A percentile compares a stretch with the other conserved stretches of the same genome.
phyloP scores from a whole-genome alignment of 2,113 vertebrate species.

The Corythornis cristatus region DNA sequence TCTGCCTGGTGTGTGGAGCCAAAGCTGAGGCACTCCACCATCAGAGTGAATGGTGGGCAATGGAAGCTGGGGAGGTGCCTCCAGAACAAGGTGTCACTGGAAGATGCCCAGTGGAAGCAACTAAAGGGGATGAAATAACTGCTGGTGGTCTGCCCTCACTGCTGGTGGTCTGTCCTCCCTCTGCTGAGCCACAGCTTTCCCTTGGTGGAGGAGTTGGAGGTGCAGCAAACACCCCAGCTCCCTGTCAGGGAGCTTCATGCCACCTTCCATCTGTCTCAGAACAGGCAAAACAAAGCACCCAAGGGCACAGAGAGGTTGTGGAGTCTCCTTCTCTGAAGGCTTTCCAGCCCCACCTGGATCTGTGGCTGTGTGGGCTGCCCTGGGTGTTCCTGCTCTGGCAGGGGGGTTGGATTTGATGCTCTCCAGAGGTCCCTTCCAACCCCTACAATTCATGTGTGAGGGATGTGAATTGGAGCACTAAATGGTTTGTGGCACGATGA shows the following conservation, averaged over 20 bases:
- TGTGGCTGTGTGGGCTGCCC: too few relatives aligned
- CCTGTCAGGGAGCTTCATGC: not conserved
- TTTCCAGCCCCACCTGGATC: too few relatives aligned
- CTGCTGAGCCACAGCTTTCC: not conserved
- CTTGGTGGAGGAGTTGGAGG: not conserved
- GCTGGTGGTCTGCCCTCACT: slow-evolving; percentile 40
- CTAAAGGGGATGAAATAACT: not conserved
- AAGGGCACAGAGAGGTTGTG: not conserved
- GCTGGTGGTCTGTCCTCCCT: not conserved
- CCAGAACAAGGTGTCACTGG: slow-evolving; percentile 35
- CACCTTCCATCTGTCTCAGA: not conserved
- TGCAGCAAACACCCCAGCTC: not conserved
- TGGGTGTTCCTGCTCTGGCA: too few relatives aligned
- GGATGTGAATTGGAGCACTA: too few relatives aligned
- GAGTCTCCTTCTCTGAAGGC: too few relatives aligned
- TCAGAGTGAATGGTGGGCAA: slow-evolving; percentile 64
- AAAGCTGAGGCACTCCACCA: slow-evolving; percentile 9
- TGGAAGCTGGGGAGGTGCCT: slow-evolving; percentile 12
- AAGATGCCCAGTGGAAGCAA: not conserved
- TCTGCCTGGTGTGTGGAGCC: slow-evolving; percentile 68
- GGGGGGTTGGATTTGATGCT: too few relatives aligned
- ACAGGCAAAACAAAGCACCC: not conserved
- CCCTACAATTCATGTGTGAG: too few relatives aligned
- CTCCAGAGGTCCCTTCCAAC: too few relatives aligned
- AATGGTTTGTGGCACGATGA: too few relatives aligned